Conservation (phyloP, 2,113 vertebrate genomes). For the Quiscalus mexicanus region DNA sequence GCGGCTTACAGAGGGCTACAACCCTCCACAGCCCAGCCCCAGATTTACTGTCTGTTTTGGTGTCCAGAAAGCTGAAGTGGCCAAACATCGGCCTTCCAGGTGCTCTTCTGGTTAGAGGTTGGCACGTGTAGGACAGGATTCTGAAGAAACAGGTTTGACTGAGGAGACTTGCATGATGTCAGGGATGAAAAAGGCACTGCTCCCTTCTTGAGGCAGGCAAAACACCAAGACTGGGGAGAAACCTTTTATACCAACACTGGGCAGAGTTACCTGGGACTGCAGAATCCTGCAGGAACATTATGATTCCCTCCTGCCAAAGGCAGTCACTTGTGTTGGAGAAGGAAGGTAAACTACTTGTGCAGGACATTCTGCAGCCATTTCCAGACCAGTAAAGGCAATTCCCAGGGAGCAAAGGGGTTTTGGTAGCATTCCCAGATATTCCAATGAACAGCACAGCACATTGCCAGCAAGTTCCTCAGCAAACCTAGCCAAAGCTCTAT, state of each 20-base stretch:
- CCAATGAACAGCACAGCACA: neutral
- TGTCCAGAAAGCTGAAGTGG: neutral
- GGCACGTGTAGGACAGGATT: neutral
- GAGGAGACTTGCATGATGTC: neutral
- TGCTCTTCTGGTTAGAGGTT: neutral
- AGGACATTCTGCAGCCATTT: neutral
- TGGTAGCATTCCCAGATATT: constrained; percentile 34
- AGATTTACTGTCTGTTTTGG: neutral
- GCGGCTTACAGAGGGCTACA: neutral
- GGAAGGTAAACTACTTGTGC: neutral
- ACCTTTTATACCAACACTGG: neutral
- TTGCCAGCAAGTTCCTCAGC: neutral
- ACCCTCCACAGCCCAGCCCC: neutral
- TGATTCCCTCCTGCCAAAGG: neutral
- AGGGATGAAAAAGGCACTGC: neutral
- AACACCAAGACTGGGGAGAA: neutral
- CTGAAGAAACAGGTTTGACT: neutral
- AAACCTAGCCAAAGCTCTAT: constrained; percentile 1
- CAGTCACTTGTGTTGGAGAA: neutral
- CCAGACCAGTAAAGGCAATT: neutral
- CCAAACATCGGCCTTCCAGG: neutral
- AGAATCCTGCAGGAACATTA: neutral
- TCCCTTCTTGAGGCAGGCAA: neutral
- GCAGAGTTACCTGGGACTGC: neutral
- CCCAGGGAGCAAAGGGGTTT: neutral